Conservation (phyloP, 1,140 invertebrate genomes). For the Drosophila nigrodunni region DNA sequence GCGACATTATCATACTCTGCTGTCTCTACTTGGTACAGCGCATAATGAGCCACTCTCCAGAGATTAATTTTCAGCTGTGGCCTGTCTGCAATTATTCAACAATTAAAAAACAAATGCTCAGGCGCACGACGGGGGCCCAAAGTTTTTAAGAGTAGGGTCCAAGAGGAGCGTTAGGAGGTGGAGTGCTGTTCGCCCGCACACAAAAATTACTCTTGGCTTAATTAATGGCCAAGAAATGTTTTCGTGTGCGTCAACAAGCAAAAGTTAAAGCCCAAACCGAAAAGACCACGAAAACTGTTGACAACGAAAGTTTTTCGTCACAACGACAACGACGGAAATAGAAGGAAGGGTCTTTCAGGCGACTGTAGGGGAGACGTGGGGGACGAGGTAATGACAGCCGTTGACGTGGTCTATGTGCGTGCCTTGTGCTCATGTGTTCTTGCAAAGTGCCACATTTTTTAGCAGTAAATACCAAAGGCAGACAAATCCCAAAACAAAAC, state of each 20-base stretch:
- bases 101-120: conserved; percentile 71
- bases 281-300: conserved; percentile 73
- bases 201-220: conserved; percentile 73
- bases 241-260: conserved; percentile 50
- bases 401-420: conserved; percentile 61
- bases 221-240: conserved; percentile 75
- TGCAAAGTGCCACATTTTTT: conserved; percentile 64
- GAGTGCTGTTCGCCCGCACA: conserved; percentile 14
- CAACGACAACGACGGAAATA: conserved; percentile 1
- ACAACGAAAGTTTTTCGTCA: conserved; percentile 61
- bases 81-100: conserved; percentile 67
- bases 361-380: not conserved
- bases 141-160: conserved; percentile 5
- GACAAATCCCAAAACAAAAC: conserved; percentile 12
- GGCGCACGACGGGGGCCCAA: conserved; percentile 17
- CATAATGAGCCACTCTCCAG: conserved; percentile 18
- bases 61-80: conserved; percentile 35
- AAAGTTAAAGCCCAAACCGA: conserved; percentile 62
- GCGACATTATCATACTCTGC: not conserved
- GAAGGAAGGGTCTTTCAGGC: not conserved
- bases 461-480: conserved; percentile 53
- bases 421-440: conserved; percentile 21
- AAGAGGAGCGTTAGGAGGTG: not conserved
- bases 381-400: conserved; percentile 30
- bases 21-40: not conserved